Percentiles rank a stretch among this genome's conserved stretches.
phyloP scores from a whole-genome alignment of 1,140 invertebrate species.

The Drosophila murphyi region DNA sequence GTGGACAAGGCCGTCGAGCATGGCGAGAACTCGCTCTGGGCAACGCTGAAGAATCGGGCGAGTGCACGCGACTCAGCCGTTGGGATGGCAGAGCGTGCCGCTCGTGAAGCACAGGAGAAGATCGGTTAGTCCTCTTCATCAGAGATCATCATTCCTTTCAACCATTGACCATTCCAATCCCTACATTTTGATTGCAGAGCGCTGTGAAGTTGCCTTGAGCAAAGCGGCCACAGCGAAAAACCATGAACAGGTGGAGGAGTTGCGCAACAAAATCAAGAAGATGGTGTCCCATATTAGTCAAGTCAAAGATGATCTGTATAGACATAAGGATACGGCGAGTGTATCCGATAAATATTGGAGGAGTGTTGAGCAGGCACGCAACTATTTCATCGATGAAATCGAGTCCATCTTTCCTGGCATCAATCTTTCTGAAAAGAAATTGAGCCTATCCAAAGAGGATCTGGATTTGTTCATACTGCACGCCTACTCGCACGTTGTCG shows the following conservation, averaged over 20 bases:
- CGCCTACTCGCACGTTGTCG: conserved; percentile 88
- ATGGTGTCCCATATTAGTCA: conserved; percentile 87
- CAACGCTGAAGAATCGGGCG: conserved; percentile 87
- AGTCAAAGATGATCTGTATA: conserved; percentile 87
- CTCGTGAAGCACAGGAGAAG: conserved; percentile 77
- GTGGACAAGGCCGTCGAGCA: conserved; percentile 87
- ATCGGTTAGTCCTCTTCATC: conserved; percentile 53
- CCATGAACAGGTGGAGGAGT: conserved; percentile 83
- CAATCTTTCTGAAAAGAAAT: conserved; percentile 87
- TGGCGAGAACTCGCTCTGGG: conserved; percentile 85
- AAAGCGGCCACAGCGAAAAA: conserved; percentile 85
- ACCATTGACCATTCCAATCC: not conserved
- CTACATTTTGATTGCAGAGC: conserved; percentile 43
- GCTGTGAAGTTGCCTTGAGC: conserved; percentile 85
- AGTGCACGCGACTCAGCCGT: conserved; percentile 85
- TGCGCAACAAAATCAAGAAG: conserved; percentile 87
- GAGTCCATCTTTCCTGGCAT: conserved; percentile 89
- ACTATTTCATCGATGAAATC: conserved; percentile 90
- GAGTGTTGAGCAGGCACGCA: conserved; percentile 88
- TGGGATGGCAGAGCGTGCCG: conserved; percentile 85
- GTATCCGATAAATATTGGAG: conserved; percentile 90
- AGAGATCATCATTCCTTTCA: not conserved
- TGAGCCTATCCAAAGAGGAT: conserved; percentile 87
- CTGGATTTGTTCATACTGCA: conserved; percentile 89
- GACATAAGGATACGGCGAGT: conserved; percentile 86